Base-by-base conservation (phyloP, 2,888 invertebrate species). In the Drosophila ezoana region DNA sequence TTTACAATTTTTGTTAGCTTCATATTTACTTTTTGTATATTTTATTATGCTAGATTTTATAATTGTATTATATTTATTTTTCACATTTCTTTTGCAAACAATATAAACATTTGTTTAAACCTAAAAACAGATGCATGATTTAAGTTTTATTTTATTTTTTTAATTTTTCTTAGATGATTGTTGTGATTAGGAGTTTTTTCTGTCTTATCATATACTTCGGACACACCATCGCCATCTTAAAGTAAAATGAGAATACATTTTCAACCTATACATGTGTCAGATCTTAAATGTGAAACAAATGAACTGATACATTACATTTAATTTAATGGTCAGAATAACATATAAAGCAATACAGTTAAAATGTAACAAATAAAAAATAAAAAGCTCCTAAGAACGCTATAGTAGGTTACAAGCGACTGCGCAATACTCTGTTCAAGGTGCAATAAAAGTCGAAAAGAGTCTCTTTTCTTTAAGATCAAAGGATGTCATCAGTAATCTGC, bases 1-100 rank as follows among this genome's bases (percentile, higher is more conserved):
- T 67, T 74, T 82, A 84, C 82, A 82, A 82, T 82, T 81, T 70
- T 74, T 68, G 13, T 41, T 41, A 10, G 16, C 41, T 41, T 73
- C 48, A 63, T 59, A 41, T 73, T 69, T 45, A 57, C 44, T 33
- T 70, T 64, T 66, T 72, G 59, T 69, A 53, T 70, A 48, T 63
- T 58, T 72, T 72, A 74, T 78, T 77, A 82, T 81, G 74, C 72
- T 82, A 75, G 56, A 69, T 75, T 78, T 60, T 75, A 62, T 81
- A 69, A 56, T 67, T 73, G 56, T 54, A 16, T 52, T 58, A 41
- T 60, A 44, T 52, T 71, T 65, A 65, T 61, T 76, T 64, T 65
- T 63, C 86, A 87, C 80, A 82, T 83, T 77, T 87, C 76, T 84
- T 77, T 87, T 81, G 88, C 88, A 87, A 89, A 89, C 79, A 83